Evolutionary conservation across 2,888 invertebrate species (phyloP).

Genomic region (Leucophora obtusa): DNA sequence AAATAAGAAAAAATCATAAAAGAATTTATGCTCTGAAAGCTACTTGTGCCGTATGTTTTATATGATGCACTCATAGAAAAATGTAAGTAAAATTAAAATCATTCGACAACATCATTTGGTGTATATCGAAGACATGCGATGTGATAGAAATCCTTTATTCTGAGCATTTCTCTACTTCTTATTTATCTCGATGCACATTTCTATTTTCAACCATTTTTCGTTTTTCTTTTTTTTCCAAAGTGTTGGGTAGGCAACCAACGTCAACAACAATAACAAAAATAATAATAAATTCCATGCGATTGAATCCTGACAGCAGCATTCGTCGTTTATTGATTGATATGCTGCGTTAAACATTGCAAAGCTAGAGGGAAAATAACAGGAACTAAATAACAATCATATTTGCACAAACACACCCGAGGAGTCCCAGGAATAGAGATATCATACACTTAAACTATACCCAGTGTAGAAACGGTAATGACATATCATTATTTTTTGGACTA

Average conservation of each 20-base stretch:
- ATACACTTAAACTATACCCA: background rate
- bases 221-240: background rate
- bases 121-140: too few species aligned
- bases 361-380: background rate
- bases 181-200: background rate
- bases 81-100: background rate
- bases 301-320: slow-evolving; percentile 62
- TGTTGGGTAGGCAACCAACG: slow-evolving; percentile 19
- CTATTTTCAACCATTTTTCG: background rate
- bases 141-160: background rate
- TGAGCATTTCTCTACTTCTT: background rate
- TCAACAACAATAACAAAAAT: slow-evolving; percentile 42
- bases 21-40: slow-evolving; percentile 49
- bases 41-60: slow-evolving; percentile 31
- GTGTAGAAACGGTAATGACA: too few species aligned
- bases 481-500: too few species aligned
- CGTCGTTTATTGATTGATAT: slow-evolving; percentile 61
- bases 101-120: background rate
- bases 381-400: background rate
- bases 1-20: slow-evolving; percentile 37
- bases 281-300: slow-evolving; percentile 64
- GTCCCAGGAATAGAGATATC: too few species aligned
- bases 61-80: background rate
- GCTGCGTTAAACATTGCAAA: slow-evolving; percentile 52
- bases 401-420: too few species aligned